Evolutionary conservation across 2,888 invertebrate genomes (phyloP).

Genomic region (Troglohyphantes excavatus): DNA sequence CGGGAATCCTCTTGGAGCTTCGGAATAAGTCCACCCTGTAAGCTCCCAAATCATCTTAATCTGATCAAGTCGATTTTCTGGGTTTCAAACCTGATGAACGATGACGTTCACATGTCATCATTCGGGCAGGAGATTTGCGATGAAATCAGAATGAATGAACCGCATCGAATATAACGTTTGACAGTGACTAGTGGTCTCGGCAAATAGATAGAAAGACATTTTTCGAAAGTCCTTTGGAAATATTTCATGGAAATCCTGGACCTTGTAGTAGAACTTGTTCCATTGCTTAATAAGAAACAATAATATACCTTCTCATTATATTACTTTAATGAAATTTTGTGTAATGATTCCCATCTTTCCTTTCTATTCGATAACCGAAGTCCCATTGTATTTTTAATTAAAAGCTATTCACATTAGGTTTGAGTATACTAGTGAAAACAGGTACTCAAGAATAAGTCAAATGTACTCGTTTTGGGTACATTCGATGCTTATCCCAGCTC

Average conservation of each 20-base stretch:
- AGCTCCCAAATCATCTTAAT: constrained; percentile 59
- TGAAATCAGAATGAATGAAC: constrained; percentile 71
- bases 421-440: too few species aligned
- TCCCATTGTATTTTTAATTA: too few species aligned
- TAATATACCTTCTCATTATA: too few species aligned
- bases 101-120: constrained; percentile 70
- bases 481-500: too few species aligned
- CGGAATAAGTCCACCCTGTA: constrained; percentile 47
- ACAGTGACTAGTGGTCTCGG: constrained; percentile 60
- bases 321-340: too few species aligned
- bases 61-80: constrained; percentile 73
- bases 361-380: too few species aligned
- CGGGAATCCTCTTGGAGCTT: constrained; percentile 45
- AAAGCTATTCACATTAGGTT: too few species aligned
- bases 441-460: too few species aligned
- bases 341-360: too few species aligned
- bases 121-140: constrained; percentile 65
- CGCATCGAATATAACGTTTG: constrained; percentile 43
- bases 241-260: constrained; percentile 31
- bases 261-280: background rate
- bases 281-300: too few species aligned
- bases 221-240: constrained; percentile 45
- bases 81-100: constrained; percentile 70
- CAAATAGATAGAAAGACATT: constrained; percentile 68
- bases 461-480: too few species aligned